Percentiles rank a stretch among this genome's conserved stretches.
phyloP scores from a whole-genome alignment of 2,113 vertebrate genomes.

The Illadopsis cleaveri region DNA sequence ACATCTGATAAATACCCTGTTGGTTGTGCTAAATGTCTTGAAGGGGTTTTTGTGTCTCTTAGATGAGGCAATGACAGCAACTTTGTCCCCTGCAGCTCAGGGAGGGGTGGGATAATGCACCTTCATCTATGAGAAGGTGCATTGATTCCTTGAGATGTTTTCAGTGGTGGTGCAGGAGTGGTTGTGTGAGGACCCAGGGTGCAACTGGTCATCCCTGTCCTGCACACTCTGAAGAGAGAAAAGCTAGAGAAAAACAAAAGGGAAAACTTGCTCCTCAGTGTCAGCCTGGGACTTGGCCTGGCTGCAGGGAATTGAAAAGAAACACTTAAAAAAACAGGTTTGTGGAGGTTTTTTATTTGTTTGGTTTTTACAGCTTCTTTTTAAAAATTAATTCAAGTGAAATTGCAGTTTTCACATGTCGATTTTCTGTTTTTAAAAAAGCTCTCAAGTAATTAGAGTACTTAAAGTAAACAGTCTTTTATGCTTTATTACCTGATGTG shows the following conservation, averaged over 20 bases:
- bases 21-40: not conserved
- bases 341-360: rapidly evolving
- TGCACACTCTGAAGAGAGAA: not conserved
- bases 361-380: not conserved
- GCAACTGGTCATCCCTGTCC: not conserved
- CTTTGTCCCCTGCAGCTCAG: not conserved
- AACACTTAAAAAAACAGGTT: not conserved
- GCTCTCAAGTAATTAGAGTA: conserved; percentile 77
- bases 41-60: not conserved
- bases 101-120: not conserved
- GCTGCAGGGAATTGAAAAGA: not conserved
- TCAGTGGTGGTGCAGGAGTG: not conserved
- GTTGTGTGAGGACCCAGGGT: rapidly evolving
- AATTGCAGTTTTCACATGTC: conserved; percentile 6
- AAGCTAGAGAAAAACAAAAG: not conserved
- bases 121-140: rapidly evolving
- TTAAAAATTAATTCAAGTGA: not conserved
- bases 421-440: conserved; percentile 23
- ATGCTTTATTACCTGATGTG: conserved; percentile 74
- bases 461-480: conserved; percentile 74
- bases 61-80: not conserved
- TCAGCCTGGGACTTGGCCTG: not conserved
- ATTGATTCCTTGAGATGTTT: not conserved
- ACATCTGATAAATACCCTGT: not conserved
- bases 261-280: not conserved